Percentiles rank a stretch among this genome's conserved stretches.
Conservation (phyloP, 2,797 vertebrate species). For the Chromis chromis region DNA sequence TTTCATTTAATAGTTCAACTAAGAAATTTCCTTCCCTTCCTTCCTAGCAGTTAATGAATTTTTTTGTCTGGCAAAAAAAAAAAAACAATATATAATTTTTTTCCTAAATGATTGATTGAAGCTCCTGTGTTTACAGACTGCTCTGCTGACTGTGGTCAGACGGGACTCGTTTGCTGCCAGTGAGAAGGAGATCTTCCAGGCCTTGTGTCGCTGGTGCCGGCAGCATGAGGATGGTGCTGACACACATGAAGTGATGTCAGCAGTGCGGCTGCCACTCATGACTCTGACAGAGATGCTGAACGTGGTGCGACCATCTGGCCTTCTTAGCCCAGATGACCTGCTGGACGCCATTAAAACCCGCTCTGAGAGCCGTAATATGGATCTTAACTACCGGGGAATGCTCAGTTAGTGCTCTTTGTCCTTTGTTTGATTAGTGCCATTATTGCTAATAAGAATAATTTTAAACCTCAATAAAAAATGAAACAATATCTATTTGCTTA, state of each 20-base stretch:
- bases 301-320: slow-evolving; percentile 92
- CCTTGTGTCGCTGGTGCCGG: slow-evolving; percentile 94
- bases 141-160: slow-evolving; percentile 90
- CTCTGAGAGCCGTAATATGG: slow-evolving; percentile 98
- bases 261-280: slow-evolving; percentile 95
- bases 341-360: slow-evolving; percentile 97
- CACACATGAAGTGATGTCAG: slow-evolving; percentile 92
- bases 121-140: slow-evolving; percentile 80
- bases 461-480: not conserved
- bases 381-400: slow-evolving; percentile 98
- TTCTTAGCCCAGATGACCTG: slow-evolving; percentile 94
- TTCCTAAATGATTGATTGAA: no score
- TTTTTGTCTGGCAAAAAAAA: no score
- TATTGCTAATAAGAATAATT: no score
- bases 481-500: no score
- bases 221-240: slow-evolving; percentile 88
- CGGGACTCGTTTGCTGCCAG: slow-evolving; percentile 96
- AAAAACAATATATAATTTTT: no score
- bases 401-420: slow-evolving; percentile 88
- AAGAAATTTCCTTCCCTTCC: no score
- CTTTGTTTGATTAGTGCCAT: not conserved
- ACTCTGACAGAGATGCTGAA: slow-evolving; percentile 96
- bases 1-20: no score
- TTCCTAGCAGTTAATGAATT: no score
- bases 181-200: slow-evolving; percentile 97